phyloP scores from a whole-genome alignment of 2,113 vertebrate species.

The Sorex araneus region DNA sequence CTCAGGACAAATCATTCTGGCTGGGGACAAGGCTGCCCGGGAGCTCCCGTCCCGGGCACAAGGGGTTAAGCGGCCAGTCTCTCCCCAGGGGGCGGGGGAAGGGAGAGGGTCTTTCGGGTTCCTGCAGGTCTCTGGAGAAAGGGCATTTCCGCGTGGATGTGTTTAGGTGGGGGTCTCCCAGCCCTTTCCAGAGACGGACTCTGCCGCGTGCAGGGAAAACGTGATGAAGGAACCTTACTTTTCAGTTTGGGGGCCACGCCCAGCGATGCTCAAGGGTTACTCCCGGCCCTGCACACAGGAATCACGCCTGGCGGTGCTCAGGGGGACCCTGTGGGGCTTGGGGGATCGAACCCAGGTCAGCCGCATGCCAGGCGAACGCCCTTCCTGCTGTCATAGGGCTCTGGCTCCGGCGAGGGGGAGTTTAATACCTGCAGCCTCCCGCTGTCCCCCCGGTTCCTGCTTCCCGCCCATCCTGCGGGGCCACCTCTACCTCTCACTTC shows the following conservation, averaged over 20 bases:
- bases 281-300: no score
- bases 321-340: no score
- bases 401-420: conserved; percentile 17
- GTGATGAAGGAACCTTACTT: neutral
- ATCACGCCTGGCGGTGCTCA: no score
- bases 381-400: no score
- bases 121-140: neutral
- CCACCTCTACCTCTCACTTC: conserved; percentile 78
- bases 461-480: neutral
- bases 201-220: neutral
- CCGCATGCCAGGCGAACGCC: no score
- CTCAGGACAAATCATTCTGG: conserved; percentile 62
- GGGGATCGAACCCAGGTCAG: no score
- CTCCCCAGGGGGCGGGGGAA: neutral
- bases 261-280: no score
- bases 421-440: conserved; percentile 69
- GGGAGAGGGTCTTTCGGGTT: neutral
- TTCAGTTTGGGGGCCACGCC: neutral
- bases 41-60: neutral
- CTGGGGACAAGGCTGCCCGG: neutral
- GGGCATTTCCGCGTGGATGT: neutral
- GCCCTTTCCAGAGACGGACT: conserved; percentile 56
- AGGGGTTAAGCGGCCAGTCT: conserved; percentile 10
- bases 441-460: conserved; percentile 57
- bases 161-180: conserved; percentile 61